phyloP scores from a whole-genome alignment of 2,888 invertebrate species.

The Plebejus anna region DNA sequence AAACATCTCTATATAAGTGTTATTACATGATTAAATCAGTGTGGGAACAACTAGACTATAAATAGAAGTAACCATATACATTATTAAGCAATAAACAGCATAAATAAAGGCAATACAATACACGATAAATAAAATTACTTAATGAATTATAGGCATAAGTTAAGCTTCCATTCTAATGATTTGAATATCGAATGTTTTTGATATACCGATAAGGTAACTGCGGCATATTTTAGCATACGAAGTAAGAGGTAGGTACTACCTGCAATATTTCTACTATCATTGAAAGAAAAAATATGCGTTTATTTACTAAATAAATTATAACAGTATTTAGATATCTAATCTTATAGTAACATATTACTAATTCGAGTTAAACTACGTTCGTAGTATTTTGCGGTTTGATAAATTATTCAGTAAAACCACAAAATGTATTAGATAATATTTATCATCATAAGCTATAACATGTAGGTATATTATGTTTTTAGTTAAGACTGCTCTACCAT shows the following conservation, averaged over 20 bases:
- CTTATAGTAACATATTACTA: neutral
- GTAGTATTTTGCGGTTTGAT: neutral
- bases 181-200: conserved; percentile 25
- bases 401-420: neutral
- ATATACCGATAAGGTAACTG: conserved; percentile 11
- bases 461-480: too few species aligned
- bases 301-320: neutral
- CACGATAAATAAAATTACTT: conserved; percentile 24
- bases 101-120: conserved; percentile 25
- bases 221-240: neutral
- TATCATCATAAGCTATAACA: neutral
- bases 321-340: neutral
- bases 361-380: too few species aligned
- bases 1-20: conserved; percentile 13
- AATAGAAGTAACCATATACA: conserved; percentile 16
- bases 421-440: neutral
- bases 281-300: neutral
- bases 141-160: conserved; percentile 27
- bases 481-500: too few species aligned
- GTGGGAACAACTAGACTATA: neutral
- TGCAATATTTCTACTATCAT: neutral
- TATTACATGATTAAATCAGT: conserved; percentile 15
- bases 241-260: neutral
- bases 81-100: conserved; percentile 15
- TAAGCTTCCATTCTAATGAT: conserved; percentile 24